Evolutionary conservation across 2,888 invertebrate genomes (phyloP).

Genomic region (Andrena marginata): DNA sequence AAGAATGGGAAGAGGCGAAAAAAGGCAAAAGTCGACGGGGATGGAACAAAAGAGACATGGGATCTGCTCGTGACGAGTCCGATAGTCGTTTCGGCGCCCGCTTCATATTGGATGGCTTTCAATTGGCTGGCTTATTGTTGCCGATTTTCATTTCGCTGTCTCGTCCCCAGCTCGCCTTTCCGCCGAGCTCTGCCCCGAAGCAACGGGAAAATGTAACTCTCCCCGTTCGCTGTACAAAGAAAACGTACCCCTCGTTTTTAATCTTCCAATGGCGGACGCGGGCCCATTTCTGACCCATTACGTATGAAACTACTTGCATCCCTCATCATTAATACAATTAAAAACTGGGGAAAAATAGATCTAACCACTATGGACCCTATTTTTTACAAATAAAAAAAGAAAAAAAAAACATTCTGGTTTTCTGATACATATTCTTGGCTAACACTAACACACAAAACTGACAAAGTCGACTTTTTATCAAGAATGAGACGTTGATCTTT

Average conservation of each 20-base stretch:
- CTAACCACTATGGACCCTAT: too few species aligned
- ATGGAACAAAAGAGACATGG: conserved; percentile 22
- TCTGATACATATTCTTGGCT: too few species aligned
- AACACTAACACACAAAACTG: too few species aligned
- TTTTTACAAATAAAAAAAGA: too few species aligned
- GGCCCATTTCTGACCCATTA: too few species aligned
- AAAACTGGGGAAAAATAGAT: too few species aligned
- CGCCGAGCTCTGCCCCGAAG: background rate
- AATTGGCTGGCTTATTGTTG: conserved; percentile 52
- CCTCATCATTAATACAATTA: too few species aligned
- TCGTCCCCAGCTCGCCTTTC: background rate
- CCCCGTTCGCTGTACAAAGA: conserved; percentile 1
- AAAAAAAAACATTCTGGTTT: too few species aligned
- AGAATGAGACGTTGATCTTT: too few species aligned
- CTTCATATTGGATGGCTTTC: conserved; percentile 48
- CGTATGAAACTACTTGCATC: too few species aligned
- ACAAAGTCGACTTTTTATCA: too few species aligned
- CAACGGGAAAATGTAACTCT: background rate
- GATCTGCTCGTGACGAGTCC: conserved; percentile 33
- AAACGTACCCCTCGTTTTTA: background rate
- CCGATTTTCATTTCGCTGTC: conserved; percentile 40
- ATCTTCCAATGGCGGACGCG: too few species aligned
- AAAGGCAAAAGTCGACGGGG: background rate
- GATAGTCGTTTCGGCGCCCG: conserved; percentile 38
- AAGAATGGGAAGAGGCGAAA: background rate